Conservation (phyloP, 2,888 invertebrate species). For the Agriopis aurantiaria region DNA sequence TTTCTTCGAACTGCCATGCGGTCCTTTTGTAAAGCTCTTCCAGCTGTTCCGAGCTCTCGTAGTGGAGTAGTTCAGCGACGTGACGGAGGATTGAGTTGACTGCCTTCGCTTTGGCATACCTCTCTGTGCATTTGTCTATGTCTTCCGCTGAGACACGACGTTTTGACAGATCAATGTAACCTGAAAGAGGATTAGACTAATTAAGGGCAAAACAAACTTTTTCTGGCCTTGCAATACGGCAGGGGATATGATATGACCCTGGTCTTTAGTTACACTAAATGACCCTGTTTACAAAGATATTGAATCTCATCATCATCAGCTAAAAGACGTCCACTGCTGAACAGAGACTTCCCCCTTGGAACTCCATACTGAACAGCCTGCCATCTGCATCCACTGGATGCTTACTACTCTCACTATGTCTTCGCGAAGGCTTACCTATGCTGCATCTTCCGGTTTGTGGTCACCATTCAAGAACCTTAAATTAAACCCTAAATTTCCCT, state of each 20-base stretch:
- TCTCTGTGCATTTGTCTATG: slow-evolving; percentile 98
- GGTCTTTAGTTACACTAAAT: too few species aligned
- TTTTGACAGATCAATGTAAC: slow-evolving; percentile 99
- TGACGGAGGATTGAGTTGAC: slow-evolving; percentile 99
- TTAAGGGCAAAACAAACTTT: background rate
- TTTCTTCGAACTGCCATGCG: slow-evolving; percentile 99
- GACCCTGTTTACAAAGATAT: too few species aligned
- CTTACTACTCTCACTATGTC: too few species aligned
- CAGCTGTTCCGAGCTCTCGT: slow-evolving; percentile 95
- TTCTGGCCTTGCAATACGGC: background rate
- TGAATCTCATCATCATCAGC: too few species aligned
- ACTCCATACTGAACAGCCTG: too few species aligned
- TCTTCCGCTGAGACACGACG: slow-evolving; percentile 99
- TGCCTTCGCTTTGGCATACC: slow-evolving; percentile 99
- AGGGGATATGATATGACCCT: background rate
- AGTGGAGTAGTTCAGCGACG: slow-evolving; percentile 97
- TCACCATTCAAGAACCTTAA: too few species aligned
- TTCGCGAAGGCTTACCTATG: too few species aligned
- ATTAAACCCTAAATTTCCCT: too few species aligned
- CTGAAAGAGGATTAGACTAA: slow-evolving; percentile 71
- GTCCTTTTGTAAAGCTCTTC: slow-evolving; percentile 98
- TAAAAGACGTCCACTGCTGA: too few species aligned
- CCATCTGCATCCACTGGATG: too few species aligned
- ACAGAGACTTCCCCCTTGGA: too few species aligned
- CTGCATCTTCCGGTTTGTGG: too few species aligned